These are phyloP conservation scores for Acipenser oxyrinchus DNA, from an alignment of 2,797 vertebrate genomes.

Conservation along the genomic window DNA sequence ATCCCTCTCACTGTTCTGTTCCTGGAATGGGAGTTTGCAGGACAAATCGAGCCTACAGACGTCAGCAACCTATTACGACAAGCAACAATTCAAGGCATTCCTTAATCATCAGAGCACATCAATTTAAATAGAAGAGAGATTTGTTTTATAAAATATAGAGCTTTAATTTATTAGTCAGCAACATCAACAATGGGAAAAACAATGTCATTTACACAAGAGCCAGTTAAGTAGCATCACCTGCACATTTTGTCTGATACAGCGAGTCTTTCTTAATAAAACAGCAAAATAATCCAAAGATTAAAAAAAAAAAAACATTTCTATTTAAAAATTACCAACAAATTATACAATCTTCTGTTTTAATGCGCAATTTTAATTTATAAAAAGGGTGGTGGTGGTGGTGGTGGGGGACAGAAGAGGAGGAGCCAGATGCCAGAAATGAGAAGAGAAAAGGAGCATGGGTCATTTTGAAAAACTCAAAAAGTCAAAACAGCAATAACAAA, in stretches of 20 bases:
- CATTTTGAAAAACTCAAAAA: slow-evolving; percentile 9
- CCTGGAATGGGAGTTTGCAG: too few relatives aligned
- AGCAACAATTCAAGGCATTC: too few relatives aligned
- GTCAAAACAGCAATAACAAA: slow-evolving; percentile 1
- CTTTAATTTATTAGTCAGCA: slow-evolving; percentile 75
- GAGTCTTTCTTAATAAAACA: slow-evolving; percentile 43
- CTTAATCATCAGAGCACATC: too few relatives aligned
- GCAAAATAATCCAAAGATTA: slow-evolving; percentile 24
- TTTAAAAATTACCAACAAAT: slow-evolving; percentile 44
- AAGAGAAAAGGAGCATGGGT: slow-evolving; percentile 14
- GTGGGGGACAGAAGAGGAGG: slow-evolving; percentile 24
- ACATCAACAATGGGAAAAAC: slow-evolving; percentile 62
- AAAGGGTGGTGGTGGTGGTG: neutral
- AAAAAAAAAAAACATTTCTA: slow-evolving; percentile 38
- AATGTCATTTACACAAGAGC: slow-evolving; percentile 53
- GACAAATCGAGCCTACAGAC: too few relatives aligned
- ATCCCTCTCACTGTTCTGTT: too few relatives aligned
- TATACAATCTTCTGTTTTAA: slow-evolving; percentile 44
- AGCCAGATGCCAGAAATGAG: slow-evolving; percentile 7
- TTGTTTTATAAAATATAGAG: slow-evolving; percentile 78
- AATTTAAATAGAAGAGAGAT: neutral
- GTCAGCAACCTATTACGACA: too few relatives aligned
- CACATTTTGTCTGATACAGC: slow-evolving; percentile 53
- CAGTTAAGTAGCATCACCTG: slow-evolving; percentile 64
- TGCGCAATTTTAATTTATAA: slow-evolving; percentile 21